phyloP scores from a whole-genome alignment of 2,797 vertebrate genomes.

The Morus bassanus region DNA sequence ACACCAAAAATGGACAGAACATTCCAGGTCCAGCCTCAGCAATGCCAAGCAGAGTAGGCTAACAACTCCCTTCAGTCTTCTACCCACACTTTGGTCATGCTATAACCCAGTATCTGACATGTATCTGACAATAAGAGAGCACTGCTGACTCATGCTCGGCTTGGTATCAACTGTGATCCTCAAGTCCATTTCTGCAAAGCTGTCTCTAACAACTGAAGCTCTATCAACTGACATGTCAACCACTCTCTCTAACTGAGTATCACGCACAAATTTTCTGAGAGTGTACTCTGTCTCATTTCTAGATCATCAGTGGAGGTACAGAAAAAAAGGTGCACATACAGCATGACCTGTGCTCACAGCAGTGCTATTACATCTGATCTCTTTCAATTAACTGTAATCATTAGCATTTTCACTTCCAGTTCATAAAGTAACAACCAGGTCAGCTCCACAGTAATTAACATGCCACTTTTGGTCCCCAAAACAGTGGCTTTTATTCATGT shows the following conservation, averaged over 20 bases:
- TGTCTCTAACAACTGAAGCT: neutral
- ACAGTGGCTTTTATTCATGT: too few species aligned
- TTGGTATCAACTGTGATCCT: neutral
- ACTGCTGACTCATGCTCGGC: neutral
- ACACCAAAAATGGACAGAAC: neutral
- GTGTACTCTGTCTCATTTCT: neutral
- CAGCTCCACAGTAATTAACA: neutral
- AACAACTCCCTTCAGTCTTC: neutral
- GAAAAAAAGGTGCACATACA: neutral
- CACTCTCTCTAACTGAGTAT: neutral
- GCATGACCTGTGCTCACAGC: neutral
- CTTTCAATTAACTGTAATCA: neutral
- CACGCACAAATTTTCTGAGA: neutral
- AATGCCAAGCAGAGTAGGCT: neutral
- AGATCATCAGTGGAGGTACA: neutral
- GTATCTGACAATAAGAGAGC: neutral
- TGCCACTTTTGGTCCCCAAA: neutral
- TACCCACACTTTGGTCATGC: neutral
- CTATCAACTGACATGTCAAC: neutral
- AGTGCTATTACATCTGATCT: neutral
- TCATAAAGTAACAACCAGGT: neutral
- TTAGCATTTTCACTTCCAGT: neutral
- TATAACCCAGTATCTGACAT: neutral
- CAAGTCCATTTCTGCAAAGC: neutral
- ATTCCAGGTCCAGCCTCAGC: neutral